Evolutionary conservation across 2,888 invertebrate species (phyloP).

Genomic region (Aromia moschata): DNA sequence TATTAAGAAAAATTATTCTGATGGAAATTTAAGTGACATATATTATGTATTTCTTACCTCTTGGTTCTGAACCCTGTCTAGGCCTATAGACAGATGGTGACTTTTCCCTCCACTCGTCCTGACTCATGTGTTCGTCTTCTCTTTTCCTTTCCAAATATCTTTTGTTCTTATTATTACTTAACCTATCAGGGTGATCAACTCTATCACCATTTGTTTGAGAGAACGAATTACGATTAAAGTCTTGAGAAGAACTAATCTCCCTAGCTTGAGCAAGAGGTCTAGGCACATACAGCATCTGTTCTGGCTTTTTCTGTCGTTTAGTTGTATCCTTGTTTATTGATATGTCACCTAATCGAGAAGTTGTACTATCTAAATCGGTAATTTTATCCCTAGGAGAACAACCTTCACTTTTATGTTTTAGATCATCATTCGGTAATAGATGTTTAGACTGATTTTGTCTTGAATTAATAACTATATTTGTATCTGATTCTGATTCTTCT

Average conservation of each 20-base stretch:
- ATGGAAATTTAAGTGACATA: too few relatives aligned
- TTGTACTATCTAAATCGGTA: slow-evolving; percentile 46
- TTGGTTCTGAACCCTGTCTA: slow-evolving; percentile 73
- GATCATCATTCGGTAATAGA: slow-evolving; percentile 37
- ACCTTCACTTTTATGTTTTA: slow-evolving; percentile 49
- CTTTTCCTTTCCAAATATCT: slow-evolving; percentile 50
- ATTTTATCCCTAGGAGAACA: slow-evolving; percentile 51
- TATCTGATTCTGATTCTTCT: slow-evolving; percentile 67
- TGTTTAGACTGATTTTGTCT: slow-evolving; percentile 45
- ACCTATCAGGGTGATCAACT: slow-evolving; percentile 38
- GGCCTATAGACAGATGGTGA: slow-evolving; percentile 49
- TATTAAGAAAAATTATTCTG: too few relatives aligned
- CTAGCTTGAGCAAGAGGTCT: slow-evolving; percentile 48
- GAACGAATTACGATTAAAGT: slow-evolving; percentile 32
- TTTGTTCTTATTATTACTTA: slow-evolving; percentile 43
- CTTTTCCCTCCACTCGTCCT: slow-evolving; percentile 55
- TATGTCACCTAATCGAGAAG: slow-evolving; percentile 46
- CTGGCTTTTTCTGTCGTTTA: slow-evolving; percentile 63
- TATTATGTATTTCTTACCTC: too few relatives aligned
- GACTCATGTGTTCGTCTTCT: slow-evolving; percentile 40
- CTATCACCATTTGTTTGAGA: slow-evolving; percentile 45
- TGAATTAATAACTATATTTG: slow-evolving; percentile 49
- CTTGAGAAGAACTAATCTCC: slow-evolving; percentile 38
- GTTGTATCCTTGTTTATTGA: slow-evolving; percentile 34
- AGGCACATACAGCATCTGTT: slow-evolving; percentile 67